Base-by-base conservation (phyloP, 2,888 invertebrate species). In the Stomorhina lunata region DNA sequence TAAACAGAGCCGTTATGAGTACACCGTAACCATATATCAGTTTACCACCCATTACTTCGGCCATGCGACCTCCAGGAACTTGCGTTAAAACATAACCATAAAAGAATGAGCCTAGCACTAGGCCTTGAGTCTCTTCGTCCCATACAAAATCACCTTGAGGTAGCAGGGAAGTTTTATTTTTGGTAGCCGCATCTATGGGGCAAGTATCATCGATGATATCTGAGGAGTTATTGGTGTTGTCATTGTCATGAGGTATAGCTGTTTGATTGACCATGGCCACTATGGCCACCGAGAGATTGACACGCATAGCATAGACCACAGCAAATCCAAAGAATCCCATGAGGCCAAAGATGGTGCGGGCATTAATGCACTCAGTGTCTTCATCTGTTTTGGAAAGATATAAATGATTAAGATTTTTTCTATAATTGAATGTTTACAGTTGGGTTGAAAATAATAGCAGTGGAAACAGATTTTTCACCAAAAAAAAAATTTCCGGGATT, bases 201-300 rank as follows among this genome's bases (percentile, higher is more conserved):
- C 90, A 90, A 0, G 88, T 90, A 25, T 88, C 90, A 90, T 95
- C 95, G 3, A 93, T 92, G 27, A 93, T 92, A 2, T 80, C 66
- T 2, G 90, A 93, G 4, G 50, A 59, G n/a, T 75, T 79, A n/a
- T n/a, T n/a, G 9, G 3, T 53, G 17, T 53, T 76, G 57, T 92
- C 91, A 15, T 55, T 66, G 61, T 92, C 91, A 25, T 92, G 88
- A 0, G 94, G 93, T 73, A 93, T 92, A 1, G 93, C 93, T 1
- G 95, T 95, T 69, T 94, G 93, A 89, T 96, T 96, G 45, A 96
- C 96, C 98, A 98, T 99, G 32, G 97, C 97, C 32, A 98, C 97
- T 88, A 98, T 97, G 40, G 98, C 98, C 22, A 98, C 96, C 0
- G 97, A 97, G 34, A 98, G 92, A 90, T 97, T 97, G 0, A 97